Evolutionary conservation across 2,113 vertebrate genomes (phyloP), one percentile per base, ranked within the genome.

Genomic region (Paracanthobrama guichenoti): DNA sequence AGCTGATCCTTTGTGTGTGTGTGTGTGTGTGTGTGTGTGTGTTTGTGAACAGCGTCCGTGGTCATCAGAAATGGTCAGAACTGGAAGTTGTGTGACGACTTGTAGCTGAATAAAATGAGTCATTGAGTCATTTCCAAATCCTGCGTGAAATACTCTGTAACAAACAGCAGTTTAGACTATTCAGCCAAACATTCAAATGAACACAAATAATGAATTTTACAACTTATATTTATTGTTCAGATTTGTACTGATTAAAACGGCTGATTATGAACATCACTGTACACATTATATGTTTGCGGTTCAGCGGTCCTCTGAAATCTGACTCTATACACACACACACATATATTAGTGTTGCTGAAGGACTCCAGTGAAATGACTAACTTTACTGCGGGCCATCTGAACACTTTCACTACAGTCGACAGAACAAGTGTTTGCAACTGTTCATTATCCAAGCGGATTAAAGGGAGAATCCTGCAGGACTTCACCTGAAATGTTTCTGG

Each of bases 321-420:
- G 48, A 50, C 53, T 55, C 2, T 20, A 39, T 7, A 39, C 4
- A 35, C 35, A 35, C 35, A 35, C 35, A 35, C 35, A 53, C 50
- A 18, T 16, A 55, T 4, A 3, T 60, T 71, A 82, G 50, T 79
- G 55, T 89, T 82, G 73, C 35, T 72, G 83, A 60, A 87, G 72
- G 35, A 69, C 79, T 88, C 87, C 88, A 89, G 89, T 90, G 88
- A 86, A 85, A 72, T 79, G 80, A 91, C 86, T 78, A 60, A 76
- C 26, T 77, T 81, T 20, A 78, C 79, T n/a, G 39, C n/a, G 69
- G 72, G 82, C 69, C 73, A 12, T 59, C 73, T 73, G 13, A 53
- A 66, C 6, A 59, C 57, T 48, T 48, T 18, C 16, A 53, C 14
- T 11, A 12, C 46, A 16, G 60, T 12, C 7, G 12, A 35, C 14